phyloP scores from a whole-genome alignment of 37 sponge, comb jelly and placozoan genomes.

The Chondrosia reniformis region DNA sequence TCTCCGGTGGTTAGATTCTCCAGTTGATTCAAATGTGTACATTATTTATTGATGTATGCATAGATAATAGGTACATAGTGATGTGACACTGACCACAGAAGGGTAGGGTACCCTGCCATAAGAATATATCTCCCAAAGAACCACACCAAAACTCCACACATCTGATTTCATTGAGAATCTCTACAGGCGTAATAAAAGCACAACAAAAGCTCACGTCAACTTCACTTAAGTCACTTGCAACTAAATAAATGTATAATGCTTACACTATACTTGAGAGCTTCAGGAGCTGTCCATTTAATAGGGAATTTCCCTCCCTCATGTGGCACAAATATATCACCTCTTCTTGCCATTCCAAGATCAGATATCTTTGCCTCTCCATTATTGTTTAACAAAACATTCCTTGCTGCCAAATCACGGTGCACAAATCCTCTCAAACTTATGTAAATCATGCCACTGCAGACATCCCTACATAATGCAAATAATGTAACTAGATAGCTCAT shows the following conservation, averaged over 20 bases:
- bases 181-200: conserved; percentile 35
- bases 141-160: conserved; percentile 89
- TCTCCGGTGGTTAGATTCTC: too few species aligned
- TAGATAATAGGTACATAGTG: too few species aligned
- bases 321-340: conserved; percentile 53
- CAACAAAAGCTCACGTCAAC: neutral
- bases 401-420: conserved; percentile 68
- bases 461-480: conserved; percentile 57
- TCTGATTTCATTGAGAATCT: conserved; percentile 78
- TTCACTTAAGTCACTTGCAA: neutral
- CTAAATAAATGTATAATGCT: conserved; percentile 9
- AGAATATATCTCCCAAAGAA: conserved; percentile 88
- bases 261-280: conserved; percentile 76
- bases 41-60: too few species aligned
- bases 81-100: conserved; percentile 82
- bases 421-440: conserved; percentile 51
- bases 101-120: conserved; percentile 87
- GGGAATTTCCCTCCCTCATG: conserved; percentile 85
- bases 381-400: conserved; percentile 65
- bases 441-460: conserved; percentile 73
- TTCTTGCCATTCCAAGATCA: conserved; percentile 68
- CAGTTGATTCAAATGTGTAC: too few species aligned
- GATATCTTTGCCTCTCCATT: conserved; percentile 81
- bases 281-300: conserved; percentile 86
- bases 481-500: too few species aligned